Conservation (phyloP, 1,140 invertebrate genomes). For the Drosophila sucinea region DNA sequence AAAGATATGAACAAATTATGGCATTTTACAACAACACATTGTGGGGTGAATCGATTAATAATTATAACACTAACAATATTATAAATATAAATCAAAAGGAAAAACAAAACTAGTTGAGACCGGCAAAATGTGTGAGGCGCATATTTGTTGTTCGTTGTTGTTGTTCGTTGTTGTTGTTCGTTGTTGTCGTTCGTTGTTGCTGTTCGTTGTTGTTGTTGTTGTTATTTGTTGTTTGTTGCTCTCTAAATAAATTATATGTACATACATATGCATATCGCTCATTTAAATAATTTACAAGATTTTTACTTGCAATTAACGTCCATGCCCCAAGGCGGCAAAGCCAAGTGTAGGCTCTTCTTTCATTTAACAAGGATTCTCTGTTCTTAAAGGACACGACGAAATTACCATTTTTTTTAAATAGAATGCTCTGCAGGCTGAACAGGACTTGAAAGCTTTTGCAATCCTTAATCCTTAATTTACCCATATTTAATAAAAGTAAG, state of each 20-base stretch:
- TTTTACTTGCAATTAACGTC: background rate
- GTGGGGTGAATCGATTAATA: constrained; percentile 6
- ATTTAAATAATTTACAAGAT: constrained; percentile 5
- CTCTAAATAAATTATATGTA: too few species aligned
- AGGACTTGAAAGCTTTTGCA: too few species aligned
- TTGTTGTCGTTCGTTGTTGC: constrained; percentile 12
- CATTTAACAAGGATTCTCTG: too few species aligned
- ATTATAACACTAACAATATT: background rate
- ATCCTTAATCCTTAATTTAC: too few species aligned
- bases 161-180: background rate
- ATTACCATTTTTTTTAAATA: too few species aligned
- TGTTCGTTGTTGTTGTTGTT: constrained; percentile 41
- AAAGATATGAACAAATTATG: background rate
- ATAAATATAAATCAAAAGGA: background rate
- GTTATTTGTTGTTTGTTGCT: constrained; percentile 9
- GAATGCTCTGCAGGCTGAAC: too few species aligned
- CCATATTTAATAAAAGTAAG: too few species aligned
- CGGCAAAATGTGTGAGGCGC: too few species aligned
- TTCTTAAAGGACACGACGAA: too few species aligned
- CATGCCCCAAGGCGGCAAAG: background rate
- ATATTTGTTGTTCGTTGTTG: too few species aligned
- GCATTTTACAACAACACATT: constrained; percentile 7
- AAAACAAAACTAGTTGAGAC: background rate
- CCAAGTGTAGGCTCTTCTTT: too few species aligned
- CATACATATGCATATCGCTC: background rate